Evolutionary conservation across 2,888 invertebrate species (phyloP), one percentile per base, ranked within the genome.

Genomic region (Erpobdella octoculata): DNA sequence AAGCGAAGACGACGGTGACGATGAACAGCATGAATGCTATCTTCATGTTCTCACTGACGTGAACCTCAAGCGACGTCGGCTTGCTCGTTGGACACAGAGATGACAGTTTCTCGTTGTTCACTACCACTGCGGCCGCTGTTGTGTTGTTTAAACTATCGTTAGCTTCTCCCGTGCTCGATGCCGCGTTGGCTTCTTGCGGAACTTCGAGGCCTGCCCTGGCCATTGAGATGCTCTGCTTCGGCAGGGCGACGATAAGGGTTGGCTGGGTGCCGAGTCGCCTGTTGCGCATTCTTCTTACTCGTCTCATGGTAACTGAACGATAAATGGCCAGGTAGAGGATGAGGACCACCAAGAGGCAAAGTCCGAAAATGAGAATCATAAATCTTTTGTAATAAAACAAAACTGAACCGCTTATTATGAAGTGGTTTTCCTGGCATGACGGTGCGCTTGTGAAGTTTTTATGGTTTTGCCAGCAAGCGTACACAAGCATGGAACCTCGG

Each of bases 11-110:
- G 9, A 81, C 73, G 0, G 81, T 80, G 0, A 82, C 82, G 6
- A 81, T 80, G 75, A 81, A 81, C 71, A 82, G 74, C 81, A 82
- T 81, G 31, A 78, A 78, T 2, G 82, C 82, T 18, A 81, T 81
- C 71, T 80, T 79, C 38, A 82, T 78, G 73, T 82, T 82, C 48
- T 71, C 69, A 38, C 67, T 65, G n/a, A 74, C 68, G 9, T 78
- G 75, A 8, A 74, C 74, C 21, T 77, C 73, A 37, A 79, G 78
- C 41, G 78, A 80, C 25, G 62, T 62, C 18, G 62, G 62, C n/a
- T 31, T 31, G 31, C 33, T 62, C n/a, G 9, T 2, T 62, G 12
- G 4, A n/a, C n/a, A n/a, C n/a, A n/a, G n/a, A n/a, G n/a, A n/a
- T n/a, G n/a, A n/a, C 21, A 28, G 9, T n/a, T 53, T 53, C 28